A percentile compares a stretch with the other conserved stretches of the same genome.
Conservation (phyloP, 2,797 vertebrate genomes). For the Alectoris magna region DNA sequence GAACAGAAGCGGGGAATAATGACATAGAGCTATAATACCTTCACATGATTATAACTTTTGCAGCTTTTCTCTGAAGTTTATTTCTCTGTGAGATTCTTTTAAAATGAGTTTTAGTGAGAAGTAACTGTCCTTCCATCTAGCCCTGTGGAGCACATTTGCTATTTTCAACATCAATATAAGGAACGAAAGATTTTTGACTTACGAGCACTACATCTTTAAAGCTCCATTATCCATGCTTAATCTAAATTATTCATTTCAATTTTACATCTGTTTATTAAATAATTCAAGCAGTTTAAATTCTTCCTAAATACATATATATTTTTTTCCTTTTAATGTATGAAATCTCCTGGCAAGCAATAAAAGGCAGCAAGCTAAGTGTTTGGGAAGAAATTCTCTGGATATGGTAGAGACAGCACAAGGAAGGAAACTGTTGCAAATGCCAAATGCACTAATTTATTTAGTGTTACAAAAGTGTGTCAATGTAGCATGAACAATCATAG, state of each 20-base stretch:
- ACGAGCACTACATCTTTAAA: constrained; percentile 10
- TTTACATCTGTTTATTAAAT: constrained; percentile 72
- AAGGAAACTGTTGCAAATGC: constrained; percentile 31
- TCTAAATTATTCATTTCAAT: constrained; percentile 71
- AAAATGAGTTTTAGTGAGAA: neutral
- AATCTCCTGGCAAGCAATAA: constrained; percentile 39
- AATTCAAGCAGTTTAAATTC: constrained; percentile 73
- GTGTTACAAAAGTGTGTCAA: constrained; percentile 53
- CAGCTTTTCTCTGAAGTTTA: neutral
- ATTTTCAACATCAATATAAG: neutral
- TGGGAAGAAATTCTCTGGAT: neutral
- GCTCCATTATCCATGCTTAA: constrained; percentile 29
- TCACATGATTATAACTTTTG: neutral
- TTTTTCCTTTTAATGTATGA: constrained; percentile 47
- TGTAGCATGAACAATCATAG: constrained; percentile 42
- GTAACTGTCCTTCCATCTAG: neutral
- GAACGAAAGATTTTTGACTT: neutral
- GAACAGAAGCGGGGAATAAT: neutral
- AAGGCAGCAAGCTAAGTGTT: constrained; percentile 31
- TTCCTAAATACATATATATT: constrained; percentile 47
- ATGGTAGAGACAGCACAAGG: neutral
- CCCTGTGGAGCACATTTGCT: neutral
- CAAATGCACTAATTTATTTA: constrained; percentile 67
- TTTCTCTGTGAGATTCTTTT: neutral
- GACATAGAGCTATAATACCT: neutral